Evolutionary conservation across 2,113 vertebrate genomes (phyloP), one percentile per base, ranked within the genome.

Genomic region (Stictonetta naevosa): DNA sequence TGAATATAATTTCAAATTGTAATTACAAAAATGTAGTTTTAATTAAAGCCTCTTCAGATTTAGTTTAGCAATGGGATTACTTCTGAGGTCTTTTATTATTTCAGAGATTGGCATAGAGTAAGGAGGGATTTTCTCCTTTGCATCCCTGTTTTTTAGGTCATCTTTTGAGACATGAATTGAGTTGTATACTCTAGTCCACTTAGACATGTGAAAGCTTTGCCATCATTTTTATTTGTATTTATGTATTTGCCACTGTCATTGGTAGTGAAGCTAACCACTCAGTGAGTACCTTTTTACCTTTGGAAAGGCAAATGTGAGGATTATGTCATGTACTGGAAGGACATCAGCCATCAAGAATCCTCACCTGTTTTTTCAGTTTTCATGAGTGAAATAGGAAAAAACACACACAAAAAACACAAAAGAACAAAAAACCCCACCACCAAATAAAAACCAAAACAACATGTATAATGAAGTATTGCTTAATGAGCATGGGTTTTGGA

Each of bases 31-130:
- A 33, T 33, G 50, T 8, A 28, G 14, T 59, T 90, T 67, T 75
- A 95, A 78, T 90, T 86, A 84, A 95, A 94, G 64, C 21, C 20
- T 71, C 59, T 75, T 81, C 44, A 44, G 38, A 40, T 81, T 83
- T 29, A 21, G 19, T 91, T 92, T 80, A 90, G 34, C 68, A 67
- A 58, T 62, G 14, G 34, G 20, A 56, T 68, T 93, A 56, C 16
- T 67, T 94, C 13, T 81, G 11, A 63, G 26, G 42, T 23, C 52
- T 73, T 36, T 7, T 74, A 18, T 40, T 78, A 77, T 55, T 90
- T 81, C 68, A 72, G 53, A 42, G 48, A 13, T 53, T 60, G 13
- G 7, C 34, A 6, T 17, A 44, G 40, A 84, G 92, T 46, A 72
- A 88, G 53, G 16, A 66, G 58, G 78, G 62, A 73, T 3, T 10